phyloP scores from a whole-genome alignment of 2,888 invertebrate genomes.

The Horisme vitalbata region DNA sequence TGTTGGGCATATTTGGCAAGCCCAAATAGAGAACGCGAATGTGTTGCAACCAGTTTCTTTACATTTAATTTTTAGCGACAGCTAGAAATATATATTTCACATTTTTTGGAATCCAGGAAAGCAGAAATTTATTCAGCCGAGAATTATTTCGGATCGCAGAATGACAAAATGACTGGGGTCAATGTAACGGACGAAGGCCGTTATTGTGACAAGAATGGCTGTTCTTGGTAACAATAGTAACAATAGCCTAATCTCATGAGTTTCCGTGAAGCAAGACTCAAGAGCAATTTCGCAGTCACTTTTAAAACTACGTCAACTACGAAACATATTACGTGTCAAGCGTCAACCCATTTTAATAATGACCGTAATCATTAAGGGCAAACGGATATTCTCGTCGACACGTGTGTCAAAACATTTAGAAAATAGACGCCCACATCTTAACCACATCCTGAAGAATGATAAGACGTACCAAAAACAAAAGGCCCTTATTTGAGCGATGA shows the following conservation, averaged over 20 bases:
- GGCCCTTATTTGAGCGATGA: constrained; percentile 40
- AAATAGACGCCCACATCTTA: constrained; percentile 34
- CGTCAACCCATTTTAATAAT: constrained; percentile 23
- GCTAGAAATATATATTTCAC: no score
- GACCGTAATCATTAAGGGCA: constrained; percentile 34
- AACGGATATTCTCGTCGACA: constrained; percentile 27
- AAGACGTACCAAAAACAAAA: constrained; percentile 44
- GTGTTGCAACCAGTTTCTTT: constrained; percentile 2
- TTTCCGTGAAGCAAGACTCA: constrained; percentile 41
- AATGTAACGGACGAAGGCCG: constrained; percentile 31
- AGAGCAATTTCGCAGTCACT: constrained; percentile 40
- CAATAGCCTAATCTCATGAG: constrained; percentile 50
- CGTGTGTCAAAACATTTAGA: constrained; percentile 23
- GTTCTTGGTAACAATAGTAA: constrained; percentile 44
- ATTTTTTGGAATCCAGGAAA: constrained; percentile 2
- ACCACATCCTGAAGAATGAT: constrained; percentile 29
- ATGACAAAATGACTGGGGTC: constrained; percentile 24
- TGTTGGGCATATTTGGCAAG: neutral
- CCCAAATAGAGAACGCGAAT: neutral
- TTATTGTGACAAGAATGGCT: constrained; percentile 40
- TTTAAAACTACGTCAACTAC: constrained; percentile 24
- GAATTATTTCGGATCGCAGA: constrained; percentile 23
- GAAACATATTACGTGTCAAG: constrained; percentile 29
- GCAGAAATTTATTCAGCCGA: constrained; percentile 10
- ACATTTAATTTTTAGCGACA: no score